Percentiles rank a stretch among this genome's conserved stretches.
Conservation (phyloP, 2,888 invertebrate species). For the Galeruca laticollis region DNA sequence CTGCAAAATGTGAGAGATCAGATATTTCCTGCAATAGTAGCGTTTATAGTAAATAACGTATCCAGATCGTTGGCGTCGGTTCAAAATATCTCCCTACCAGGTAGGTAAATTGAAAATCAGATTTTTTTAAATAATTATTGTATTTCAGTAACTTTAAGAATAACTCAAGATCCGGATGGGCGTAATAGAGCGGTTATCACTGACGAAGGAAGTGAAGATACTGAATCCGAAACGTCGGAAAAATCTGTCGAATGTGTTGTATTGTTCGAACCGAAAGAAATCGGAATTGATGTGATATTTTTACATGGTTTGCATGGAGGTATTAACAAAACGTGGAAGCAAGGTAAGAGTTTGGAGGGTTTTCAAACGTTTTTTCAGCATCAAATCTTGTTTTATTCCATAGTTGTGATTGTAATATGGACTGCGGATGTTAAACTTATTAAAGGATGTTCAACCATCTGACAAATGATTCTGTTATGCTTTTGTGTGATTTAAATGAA, state of each 20-base stretch:
- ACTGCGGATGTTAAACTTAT: no score
- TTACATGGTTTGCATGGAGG: slow-evolving; percentile 87
- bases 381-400: no score
- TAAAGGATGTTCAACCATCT: no score
- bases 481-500: no score
- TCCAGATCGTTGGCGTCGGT: slow-evolving; percentile 63
- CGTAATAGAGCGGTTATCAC: slow-evolving; percentile 29
- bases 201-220: slow-evolving; percentile 26
- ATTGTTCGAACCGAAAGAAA: slow-evolving; percentile 59
- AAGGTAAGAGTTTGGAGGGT: slow-evolving; percentile 40
- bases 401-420: no score
- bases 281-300: slow-evolving; percentile 79
- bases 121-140: not conserved
- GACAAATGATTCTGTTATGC: no score
- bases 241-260: slow-evolving; percentile 64
- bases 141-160: slow-evolving; percentile 37
- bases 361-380: no score
- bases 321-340: slow-evolving; percentile 83
- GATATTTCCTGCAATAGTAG: slow-evolving; percentile 62
- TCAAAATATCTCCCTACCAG: slow-evolving; percentile 59
- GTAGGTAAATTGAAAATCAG: not conserved
- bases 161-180: slow-evolving; percentile 38
- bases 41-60: slow-evolving; percentile 63
- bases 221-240: slow-evolving; percentile 54
- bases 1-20: slow-evolving; percentile 60